A percentile compares a stretch with the other conserved stretches of the same genome.
Conservation (phyloP, 2,888 invertebrate genomes). For the Melanargia galathea region DNA sequence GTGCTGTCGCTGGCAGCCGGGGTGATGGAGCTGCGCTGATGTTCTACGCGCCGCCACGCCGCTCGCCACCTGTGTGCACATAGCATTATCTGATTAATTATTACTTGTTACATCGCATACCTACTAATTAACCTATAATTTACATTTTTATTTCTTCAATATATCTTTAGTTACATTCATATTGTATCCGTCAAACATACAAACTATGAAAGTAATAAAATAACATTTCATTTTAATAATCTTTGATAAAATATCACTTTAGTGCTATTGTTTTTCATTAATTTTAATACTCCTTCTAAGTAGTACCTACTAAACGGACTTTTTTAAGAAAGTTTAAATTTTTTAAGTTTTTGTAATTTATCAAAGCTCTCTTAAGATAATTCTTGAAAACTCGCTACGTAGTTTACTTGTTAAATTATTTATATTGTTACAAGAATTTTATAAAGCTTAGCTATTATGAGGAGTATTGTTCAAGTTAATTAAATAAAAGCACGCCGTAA, state of each 20-base stretch:
- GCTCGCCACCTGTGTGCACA: constrained; percentile 73
- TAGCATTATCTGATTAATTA: background rate
- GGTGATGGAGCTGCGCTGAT: constrained; percentile 47
- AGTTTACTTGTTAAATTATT: background rate
- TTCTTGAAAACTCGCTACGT: constrained; percentile 2
- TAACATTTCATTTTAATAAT: no score
- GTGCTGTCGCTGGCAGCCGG: constrained; percentile 45
- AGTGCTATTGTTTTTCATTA: no score
- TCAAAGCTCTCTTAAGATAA: background rate
- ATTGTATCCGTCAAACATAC: no score
- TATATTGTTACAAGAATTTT: constrained; percentile 10
- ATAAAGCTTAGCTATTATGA: constrained; percentile 16
- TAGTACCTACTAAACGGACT: no score
- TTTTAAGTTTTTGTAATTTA: background rate
- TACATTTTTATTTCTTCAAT: no score
- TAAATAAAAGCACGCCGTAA: constrained; percentile 24
- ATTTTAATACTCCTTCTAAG: no score
- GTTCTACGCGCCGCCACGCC: constrained; percentile 74
- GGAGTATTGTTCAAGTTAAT: constrained; percentile 23
- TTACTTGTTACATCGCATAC: background rate
- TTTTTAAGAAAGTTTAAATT: background rate
- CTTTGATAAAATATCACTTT: no score
- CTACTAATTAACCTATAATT: no score
- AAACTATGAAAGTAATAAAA: no score
- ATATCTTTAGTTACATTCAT: no score